Evolutionary conservation across 2,113 vertebrate genomes (phyloP), one percentile per base, ranked within the genome.

Genomic region (Notiomystis cincta): DNA sequence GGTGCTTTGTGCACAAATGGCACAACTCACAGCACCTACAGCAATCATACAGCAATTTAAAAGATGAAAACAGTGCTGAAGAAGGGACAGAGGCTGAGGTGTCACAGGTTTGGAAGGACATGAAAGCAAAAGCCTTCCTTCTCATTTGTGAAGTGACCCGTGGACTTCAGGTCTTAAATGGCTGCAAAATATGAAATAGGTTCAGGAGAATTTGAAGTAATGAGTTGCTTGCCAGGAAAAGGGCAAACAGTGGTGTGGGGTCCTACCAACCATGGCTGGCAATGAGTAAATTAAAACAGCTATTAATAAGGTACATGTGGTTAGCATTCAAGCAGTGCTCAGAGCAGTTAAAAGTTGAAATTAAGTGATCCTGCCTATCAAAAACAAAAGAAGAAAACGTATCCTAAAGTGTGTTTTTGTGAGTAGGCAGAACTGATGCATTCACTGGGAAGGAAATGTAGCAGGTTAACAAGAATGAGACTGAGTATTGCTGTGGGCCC

Each of bases 241-340:
- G 23, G 15, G 33, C 25, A 79, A 77, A 62, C 17, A 61, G 3
- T 27, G 10, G 8, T 40, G n/a, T 3, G 2, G 31, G 13, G 27
- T 70, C 7, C 45, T 54, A 61, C 66, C 30, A 79, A 33, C 19
- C 42, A 54, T 12, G 23, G 24, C 47, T 60, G 44, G n/a, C 47
- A 64, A 17, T 28, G 33, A 62, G 9, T 47, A n/a, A 83, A 82
- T 45, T 31, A 38, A 77, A 75, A 42, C 30, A 50, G 22, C 57
- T 38, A 13, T 35, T 67, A 73, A 15, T 48, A 24, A 48, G 27
- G 23, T 75, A 19, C 0, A 0, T 40, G 10, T 24, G 60, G 30
- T 22, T 35, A 9, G 13, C 33, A 50, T 66, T 58, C 33, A 50
- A 47, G 21, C 30, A 65, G 15, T 31, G 21, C 23, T 65, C 67